These are phyloP conservation scores for Saccopteryx bilineata DNA, from an alignment of 2,113 vertebrate species.

Conservation along the genomic window DNA sequence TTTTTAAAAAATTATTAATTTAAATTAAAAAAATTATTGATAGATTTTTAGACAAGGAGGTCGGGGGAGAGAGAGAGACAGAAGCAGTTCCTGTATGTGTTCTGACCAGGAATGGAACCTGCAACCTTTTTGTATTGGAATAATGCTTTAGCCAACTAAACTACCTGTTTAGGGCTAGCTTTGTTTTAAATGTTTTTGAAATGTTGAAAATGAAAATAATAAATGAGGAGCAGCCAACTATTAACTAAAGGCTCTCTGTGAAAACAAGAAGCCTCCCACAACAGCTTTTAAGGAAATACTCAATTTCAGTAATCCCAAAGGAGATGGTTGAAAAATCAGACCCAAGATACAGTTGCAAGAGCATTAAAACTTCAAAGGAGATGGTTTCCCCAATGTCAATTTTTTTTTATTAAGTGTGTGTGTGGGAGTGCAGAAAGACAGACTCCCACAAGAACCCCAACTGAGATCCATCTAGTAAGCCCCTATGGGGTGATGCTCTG, in stretches of 20 bases:
- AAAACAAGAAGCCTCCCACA: not conserved
- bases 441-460: no score
- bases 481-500: no score
- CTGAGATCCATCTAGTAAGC: no score
- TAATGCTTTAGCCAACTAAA: no score
- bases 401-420: not conserved
- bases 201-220: not conserved
- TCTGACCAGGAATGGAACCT: no score
- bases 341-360: not conserved
- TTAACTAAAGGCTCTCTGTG: not conserved
- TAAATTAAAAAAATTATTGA: no score
- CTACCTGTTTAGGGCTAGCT: no score
- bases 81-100: no score
- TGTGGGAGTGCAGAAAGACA: no score
- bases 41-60: no score
- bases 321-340: not conserved
- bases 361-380: not conserved
- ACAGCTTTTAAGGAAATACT: not conserved
- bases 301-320: not conserved
- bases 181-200: slow-evolving; percentile 28
- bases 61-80: no score
- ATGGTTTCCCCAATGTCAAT: not conserved
- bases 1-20: not conserved
- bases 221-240: not conserved
- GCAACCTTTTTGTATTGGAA: no score